phyloP scores from a whole-genome alignment of 2,888 invertebrate genomes.

The Cotesia congregata region DNA sequence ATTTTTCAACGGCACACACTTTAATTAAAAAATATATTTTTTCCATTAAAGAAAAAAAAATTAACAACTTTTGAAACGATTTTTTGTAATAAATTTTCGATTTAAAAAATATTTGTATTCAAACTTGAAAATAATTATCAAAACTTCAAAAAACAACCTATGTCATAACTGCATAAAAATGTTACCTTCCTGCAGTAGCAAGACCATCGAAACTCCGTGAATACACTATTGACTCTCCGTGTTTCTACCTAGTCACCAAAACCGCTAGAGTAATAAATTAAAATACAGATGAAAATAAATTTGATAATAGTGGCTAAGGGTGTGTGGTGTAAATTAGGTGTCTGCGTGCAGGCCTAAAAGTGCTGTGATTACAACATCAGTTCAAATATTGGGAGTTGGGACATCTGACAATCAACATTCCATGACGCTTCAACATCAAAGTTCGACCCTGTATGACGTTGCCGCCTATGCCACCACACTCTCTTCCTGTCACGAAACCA shows the following conservation, averaged over 20 bases:
- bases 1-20: too few relatives aligned
- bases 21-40: too few relatives aligned
- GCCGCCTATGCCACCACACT: slow-evolving; percentile 65
- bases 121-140: too few relatives aligned
- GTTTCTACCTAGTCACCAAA: neutral
- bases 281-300: slow-evolving; percentile 24
- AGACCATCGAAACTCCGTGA: too few relatives aligned
- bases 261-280: slow-evolving; percentile 23
- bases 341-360: slow-evolving; percentile 63
- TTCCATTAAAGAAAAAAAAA: too few relatives aligned
- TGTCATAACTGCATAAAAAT: too few relatives aligned
- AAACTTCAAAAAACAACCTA: too few relatives aligned
- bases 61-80: too few relatives aligned
- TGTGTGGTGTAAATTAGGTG: slow-evolving; percentile 67
- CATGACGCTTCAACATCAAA: slow-evolving; percentile 58
- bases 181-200: too few relatives aligned
- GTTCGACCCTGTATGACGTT: slow-evolving; percentile 55
- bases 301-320: slow-evolving; percentile 61
- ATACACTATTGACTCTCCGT: too few relatives aligned
- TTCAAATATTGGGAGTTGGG: slow-evolving; percentile 53
- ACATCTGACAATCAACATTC: slow-evolving; percentile 53
- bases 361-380: slow-evolving; percentile 55
- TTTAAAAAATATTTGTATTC: too few relatives aligned
- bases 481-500: slow-evolving; percentile 64
- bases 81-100: too few relatives aligned